Conservation (phyloP, 2,113 vertebrate genomes). For the Corvus cornix region DNA sequence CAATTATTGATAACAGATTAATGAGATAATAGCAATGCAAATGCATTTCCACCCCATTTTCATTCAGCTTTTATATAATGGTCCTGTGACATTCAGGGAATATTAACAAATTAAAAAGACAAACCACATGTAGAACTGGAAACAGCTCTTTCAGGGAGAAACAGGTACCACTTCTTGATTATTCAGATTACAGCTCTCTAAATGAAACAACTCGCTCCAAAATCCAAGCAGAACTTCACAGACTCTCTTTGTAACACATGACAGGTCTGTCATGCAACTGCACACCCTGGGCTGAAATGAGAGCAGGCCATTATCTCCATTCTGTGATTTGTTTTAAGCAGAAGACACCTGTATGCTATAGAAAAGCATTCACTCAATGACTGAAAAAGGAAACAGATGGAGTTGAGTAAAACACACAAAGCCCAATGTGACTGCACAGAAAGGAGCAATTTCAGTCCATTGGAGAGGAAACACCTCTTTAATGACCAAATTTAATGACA, state of each 20-base stretch:
- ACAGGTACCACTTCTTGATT: not conserved
- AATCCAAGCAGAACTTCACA: not conserved
- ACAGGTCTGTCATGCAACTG: not conserved
- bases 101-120: not conserved
- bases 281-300: conserved; percentile 4
- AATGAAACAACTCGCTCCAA: not conserved
- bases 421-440: conserved; percentile 34
- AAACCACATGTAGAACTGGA: not conserved
- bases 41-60: not conserved
- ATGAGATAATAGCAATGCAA: not conserved
- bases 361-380: conserved; percentile 23
- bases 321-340: not conserved
- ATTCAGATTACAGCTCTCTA: not conserved
- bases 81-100: not conserved
- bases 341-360: conserved; percentile 40
- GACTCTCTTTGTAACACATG: not conserved
- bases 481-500: conserved; percentile 55
- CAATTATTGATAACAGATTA: not conserved
- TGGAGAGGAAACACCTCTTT: conserved; percentile 36
- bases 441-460: conserved; percentile 49
- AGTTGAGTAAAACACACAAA: not conserved
- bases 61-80: not conserved
- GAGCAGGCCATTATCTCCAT: conserved; percentile 20
- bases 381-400: conserved; percentile 52
- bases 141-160: not conserved